These are phyloP conservation scores for Halyomorpha halys DNA, from an alignment of 1,140 invertebrate genomes.

Conservation along the genomic window DNA sequence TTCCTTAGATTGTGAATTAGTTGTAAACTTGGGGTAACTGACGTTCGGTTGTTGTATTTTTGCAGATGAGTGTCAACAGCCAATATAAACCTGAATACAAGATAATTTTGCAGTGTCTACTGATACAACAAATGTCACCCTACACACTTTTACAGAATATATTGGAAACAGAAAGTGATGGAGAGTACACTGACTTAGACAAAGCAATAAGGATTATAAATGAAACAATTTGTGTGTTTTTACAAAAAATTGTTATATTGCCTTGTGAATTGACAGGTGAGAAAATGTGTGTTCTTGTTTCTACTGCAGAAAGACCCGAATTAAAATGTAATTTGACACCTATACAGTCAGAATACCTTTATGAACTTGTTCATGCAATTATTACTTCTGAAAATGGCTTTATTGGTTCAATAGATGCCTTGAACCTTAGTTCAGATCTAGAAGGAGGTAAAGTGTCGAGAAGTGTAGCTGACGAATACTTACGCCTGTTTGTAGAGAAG, in stretches of 20 bases:
- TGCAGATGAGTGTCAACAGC: conserved; percentile 9
- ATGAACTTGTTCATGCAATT: conserved; percentile 8
- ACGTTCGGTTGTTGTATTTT: neutral
- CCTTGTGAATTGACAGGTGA: conserved; percentile 9
- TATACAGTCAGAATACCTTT: conserved; percentile 7
- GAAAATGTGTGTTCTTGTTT: conserved; percentile 12
- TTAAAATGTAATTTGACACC: conserved; percentile 6
- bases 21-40: too few relatives aligned
- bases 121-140: conserved; percentile 12
- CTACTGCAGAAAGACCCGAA: conserved; percentile 3
- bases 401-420: conserved; percentile 12
- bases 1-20: too few relatives aligned
- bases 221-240: conserved; percentile 8
- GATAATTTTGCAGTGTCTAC: conserved; percentile 13
- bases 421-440: conserved; percentile 9
- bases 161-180: conserved; percentile 12
- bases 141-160: conserved; percentile 8
- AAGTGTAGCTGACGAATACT: conserved; percentile 4
- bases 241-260: conserved; percentile 15
- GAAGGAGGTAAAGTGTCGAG: conserved; percentile 2
- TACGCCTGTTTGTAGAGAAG: neutral
- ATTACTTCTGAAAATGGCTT: conserved; percentile 11
- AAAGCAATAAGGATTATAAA: conserved; percentile 16
- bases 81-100: conserved; percentile 14
- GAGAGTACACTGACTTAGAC: conserved; percentile 13